Base-by-base conservation (phyloP, 2,888 invertebrate species). In the Masnerella sp. region DNA sequence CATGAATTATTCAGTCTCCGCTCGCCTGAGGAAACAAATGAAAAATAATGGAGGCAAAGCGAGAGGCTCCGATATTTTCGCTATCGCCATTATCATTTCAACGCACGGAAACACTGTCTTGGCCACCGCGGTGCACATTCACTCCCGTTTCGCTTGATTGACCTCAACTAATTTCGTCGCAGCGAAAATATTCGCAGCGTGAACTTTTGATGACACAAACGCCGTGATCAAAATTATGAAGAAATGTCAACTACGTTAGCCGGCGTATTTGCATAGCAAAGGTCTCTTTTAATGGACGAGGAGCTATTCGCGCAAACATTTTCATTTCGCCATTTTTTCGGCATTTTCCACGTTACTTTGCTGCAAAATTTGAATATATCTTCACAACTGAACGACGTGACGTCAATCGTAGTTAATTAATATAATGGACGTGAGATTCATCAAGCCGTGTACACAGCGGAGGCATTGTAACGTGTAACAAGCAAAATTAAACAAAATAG, bases 31-130 rank as follows among this genome's bases (percentile, higher is more conserved):
- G 79, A 81, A 82, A 80, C 81, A 81, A 83, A 82, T 82, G 83
- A 82, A 83, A 84, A 83, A 81, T 83, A 83, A 83, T 83, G 79
- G 82, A 82, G 80, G 76, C 79, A 79, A 76, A 80, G 78, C 69
- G 78, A 74, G 82, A 81, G 76, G 75, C 71, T 67, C 64, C 78
- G 79, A 81, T 82, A 82, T 80, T 78, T 80, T 81, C 65, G 74
- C 78, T 79, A 81, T 81, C 81, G 80, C 77, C 77, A 76, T 73
- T 77, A 70, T 69, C 69, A 58, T 65, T 59, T 68, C 56, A 56
- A 58, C 61, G 51, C 28, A 65, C 54, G 62, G 59, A 59, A 58
- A 62, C 51, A 65, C 70, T 73, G 47, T 69, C 49, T 43, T 20
- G 7, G 17, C 52, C 52, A 32, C 43, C 30, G 12, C 40, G 45